Percentiles rank a stretch among this genome's conserved stretches.
phyloP scores from a whole-genome alignment of 2,888 invertebrate genomes.

The Eudemis profundana region DNA sequence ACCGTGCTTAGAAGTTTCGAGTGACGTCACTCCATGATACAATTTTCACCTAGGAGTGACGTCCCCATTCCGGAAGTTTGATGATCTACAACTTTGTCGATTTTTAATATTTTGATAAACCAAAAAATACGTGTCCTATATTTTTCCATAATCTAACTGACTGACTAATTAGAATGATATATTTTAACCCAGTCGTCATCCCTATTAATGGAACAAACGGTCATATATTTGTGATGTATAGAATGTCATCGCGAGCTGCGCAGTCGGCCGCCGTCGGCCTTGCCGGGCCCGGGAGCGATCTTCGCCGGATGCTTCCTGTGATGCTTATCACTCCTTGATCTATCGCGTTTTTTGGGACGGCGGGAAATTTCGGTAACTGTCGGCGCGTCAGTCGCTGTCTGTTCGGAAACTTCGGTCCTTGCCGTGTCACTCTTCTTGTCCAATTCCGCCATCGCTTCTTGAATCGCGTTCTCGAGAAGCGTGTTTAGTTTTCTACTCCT shows the following conservation, averaged over 20 bases:
- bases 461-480: constrained; percentile 95
- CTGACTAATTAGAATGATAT: no score
- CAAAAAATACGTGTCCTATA: no score
- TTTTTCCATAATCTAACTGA: no score
- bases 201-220: no score
- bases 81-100: no score
- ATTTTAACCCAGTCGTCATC: no score
- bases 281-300: constrained; percentile 56
- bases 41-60: no score
- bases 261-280: constrained; percentile 72
- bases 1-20: no score
- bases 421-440: constrained; percentile 87
- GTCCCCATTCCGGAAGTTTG: no score
- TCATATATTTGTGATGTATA: not conserved
- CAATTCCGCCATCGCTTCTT: constrained; percentile 96
- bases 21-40: no score
- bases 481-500: constrained; percentile 97
- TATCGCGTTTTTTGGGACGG: constrained; percentile 62
- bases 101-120: no score
- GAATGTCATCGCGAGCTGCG: constrained; percentile 81
- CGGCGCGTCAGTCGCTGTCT: constrained; percentile 41
- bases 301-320: constrained; percentile 62
- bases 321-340: constrained; percentile 59
- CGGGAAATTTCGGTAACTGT: constrained; percentile 60
- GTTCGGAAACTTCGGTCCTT: constrained; percentile 34